Base-by-base conservation (phyloP, 2,888 invertebrate genomes). In the Ormia ochracea region DNA sequence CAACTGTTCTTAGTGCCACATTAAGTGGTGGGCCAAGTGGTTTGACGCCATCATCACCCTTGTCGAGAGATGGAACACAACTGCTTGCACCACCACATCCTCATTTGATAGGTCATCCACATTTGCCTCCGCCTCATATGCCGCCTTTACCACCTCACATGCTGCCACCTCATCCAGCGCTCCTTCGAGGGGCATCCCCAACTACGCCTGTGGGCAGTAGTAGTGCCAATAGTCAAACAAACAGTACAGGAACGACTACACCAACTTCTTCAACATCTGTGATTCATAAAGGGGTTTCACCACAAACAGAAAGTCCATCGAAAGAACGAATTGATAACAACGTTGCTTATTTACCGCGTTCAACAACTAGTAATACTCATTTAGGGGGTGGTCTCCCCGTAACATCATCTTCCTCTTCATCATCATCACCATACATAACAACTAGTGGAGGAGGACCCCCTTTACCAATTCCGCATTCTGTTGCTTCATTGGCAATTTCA, bases 281-380 rank as follows among this genome's bases (percentile, higher is more conserved):
- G 87, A 87, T 90, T 87, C 87, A 91, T 88, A 92, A 93, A 85
- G 91, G 93, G 70, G 94, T 94, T 89, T 94, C 95, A 50, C 95
- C 96, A 17, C 92, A 94, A 84, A 94, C 94, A 76, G 95, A 94
- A 88, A 94, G 94, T 89, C 94, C 95, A 63, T 93, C 91, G 84
- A 92, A 95, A 85, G 96, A 96, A 89, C 92, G 96, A 83, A 96
- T 96, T 87, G 95, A 94, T 90, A 96, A 96, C 87, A 95, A 94
- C 90, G 61, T 52, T 52, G 59, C 65, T 52, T 82, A 79, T 54
- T 21, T 78, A 50, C 52, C 70, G 28, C 73, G 66, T n/a, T 80
- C 77, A 12, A 70, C 81, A 88, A 68, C 72, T 73, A 63, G 72
- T 90, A 82, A 89, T 56, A 61, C 69, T 66, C 70, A 75, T 66